These are phyloP conservation scores for Pristionchus exspectatus DNA, from an alignment of 2,888 invertebrate genomes.

Conservation along the genomic window DNA sequence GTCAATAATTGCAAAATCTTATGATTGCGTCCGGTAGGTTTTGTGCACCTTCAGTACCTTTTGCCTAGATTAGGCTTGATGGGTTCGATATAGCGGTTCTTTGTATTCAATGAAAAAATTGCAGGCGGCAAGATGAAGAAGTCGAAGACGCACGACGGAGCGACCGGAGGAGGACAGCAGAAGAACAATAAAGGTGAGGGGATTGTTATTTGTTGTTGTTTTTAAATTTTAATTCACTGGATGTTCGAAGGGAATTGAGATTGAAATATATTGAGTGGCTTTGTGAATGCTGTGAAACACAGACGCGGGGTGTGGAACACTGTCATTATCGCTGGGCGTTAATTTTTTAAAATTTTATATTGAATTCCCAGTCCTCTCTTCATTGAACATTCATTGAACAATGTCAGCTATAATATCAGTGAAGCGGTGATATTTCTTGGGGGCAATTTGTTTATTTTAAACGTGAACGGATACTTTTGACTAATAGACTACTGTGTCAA, in stretches of 20 bases:
- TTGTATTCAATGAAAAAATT: background rate
- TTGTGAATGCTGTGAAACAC: background rate
- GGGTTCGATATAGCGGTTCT: background rate
- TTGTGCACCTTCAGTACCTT: background rate
- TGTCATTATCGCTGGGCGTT: no score
- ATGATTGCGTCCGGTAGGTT: background rate
- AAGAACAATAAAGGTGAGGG: constrained; percentile 30
- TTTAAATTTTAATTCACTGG: background rate
- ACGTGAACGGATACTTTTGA: background rate
- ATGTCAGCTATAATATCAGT: no score
- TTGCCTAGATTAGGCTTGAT: background rate
- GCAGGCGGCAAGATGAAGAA: constrained; percentile 50
- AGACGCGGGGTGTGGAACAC: no score
- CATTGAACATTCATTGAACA: no score
- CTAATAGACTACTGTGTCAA: background rate
- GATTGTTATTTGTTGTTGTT: background rate
- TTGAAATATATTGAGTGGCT: no score
- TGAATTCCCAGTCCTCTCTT: no score
- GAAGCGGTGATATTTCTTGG: no score
- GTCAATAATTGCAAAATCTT: no score
- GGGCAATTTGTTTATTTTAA: no score
- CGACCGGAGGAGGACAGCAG: constrained; percentile 12
- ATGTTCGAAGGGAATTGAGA: no score
- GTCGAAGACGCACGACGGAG: constrained; percentile 55
- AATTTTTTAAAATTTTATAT: no score